phyloP scores from a whole-genome alignment of 2,888 invertebrate species.

The Sylvicola cinctus region DNA sequence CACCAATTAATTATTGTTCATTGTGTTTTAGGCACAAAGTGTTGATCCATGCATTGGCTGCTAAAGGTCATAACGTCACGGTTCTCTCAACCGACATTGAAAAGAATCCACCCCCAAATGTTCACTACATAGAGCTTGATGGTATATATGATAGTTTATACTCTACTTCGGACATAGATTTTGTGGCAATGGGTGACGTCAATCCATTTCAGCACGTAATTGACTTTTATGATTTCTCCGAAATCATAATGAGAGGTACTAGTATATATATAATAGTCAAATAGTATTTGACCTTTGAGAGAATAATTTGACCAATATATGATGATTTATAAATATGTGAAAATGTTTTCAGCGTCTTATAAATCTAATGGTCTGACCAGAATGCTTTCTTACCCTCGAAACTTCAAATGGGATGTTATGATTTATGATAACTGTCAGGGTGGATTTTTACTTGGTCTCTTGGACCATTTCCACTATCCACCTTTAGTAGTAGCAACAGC shows the following conservation, averaged over 20 bases:
- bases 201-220: no score
- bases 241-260: no score
- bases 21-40: conserved; percentile 6
- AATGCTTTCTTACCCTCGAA: not conserved
- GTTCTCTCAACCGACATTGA: conserved; percentile 5
- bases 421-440: conserved; percentile 16
- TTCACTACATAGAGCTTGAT: conserved; percentile 6
- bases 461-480: conserved; percentile 16
- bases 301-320: no score
- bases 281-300: no score
- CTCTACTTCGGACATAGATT: not conserved
- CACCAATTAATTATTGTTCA: no score
- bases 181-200: not conserved
- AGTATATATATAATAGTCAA: no score
- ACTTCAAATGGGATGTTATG: conserved; percentile 13
- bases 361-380: no score
- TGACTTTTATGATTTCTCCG: no score
- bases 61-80: conserved; percentile 6
- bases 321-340: no score
- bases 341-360: no score
- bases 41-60: conserved; percentile 3
- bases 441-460: conserved; percentile 15
- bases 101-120: conserved; percentile 2
- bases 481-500: conserved; percentile 15
- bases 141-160: conserved; percentile 4